These are phyloP conservation scores for Lutraria rhynchaena DNA, from an alignment of 1,140 invertebrate genomes.

Conservation along the genomic window DNA sequence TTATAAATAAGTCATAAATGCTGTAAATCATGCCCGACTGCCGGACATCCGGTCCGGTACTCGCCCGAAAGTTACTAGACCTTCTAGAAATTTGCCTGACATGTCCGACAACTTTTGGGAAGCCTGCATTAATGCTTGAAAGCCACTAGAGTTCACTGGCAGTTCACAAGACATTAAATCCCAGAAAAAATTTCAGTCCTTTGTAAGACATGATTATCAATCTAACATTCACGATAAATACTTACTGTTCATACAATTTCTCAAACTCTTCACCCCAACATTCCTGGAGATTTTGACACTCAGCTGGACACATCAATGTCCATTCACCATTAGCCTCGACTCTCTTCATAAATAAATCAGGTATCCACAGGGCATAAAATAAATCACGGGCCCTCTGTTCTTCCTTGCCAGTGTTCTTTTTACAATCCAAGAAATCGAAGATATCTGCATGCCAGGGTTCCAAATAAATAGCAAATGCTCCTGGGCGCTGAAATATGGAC, in stretches of 20 bases:
- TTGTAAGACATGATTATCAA: no score
- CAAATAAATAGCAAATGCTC: constrained; percentile 99
- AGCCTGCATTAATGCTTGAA: no score
- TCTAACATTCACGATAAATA: no score
- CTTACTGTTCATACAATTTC: constrained; percentile 91
- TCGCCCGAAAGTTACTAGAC: no score
- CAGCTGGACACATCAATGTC: constrained; percentile 98
- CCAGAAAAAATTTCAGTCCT: no score
- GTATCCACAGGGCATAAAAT: constrained; percentile 99
- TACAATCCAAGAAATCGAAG: constrained; percentile 96
- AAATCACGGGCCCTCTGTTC: constrained; percentile 91
- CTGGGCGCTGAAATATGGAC: constrained; percentile 88
- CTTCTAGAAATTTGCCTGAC: no score
- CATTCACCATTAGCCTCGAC: constrained; percentile 94
- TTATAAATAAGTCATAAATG: no score
- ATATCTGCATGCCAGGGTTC: constrained; percentile 99
- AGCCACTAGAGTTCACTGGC: no score
- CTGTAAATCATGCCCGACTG: no score
- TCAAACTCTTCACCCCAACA: constrained; percentile 98
- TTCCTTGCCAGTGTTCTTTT: constrained; percentile 90
- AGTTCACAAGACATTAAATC: no score
- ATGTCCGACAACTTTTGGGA: no score
- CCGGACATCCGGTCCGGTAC: no score
- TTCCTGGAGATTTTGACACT: constrained; percentile 94
- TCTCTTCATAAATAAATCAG: constrained; percentile 99